Base-by-base conservation (phyloP, 2,797 vertebrate species). In the Myotis vivesi region DNA sequence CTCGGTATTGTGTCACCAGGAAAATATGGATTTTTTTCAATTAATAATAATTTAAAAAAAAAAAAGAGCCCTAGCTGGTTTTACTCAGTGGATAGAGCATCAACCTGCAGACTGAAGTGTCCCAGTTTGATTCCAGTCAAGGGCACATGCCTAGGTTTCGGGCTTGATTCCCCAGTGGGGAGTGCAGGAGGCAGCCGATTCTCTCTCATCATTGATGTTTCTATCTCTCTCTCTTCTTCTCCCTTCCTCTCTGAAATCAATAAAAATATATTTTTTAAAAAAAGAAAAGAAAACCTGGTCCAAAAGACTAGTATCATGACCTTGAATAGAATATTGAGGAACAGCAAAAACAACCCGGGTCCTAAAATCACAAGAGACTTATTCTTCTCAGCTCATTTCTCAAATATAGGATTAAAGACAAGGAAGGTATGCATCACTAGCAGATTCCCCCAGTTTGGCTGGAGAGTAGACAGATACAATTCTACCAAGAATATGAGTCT, bases 381-480 rank as follows among this genome's bases (percentile, higher is more conserved):
- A 33, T 36, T 62, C 94, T 87, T 87, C 93, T 95, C 72, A 93
- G 71, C 59, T 95, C 93, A 71, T 84, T 95, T 87, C 92, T 87
- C 72, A 82, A 93, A 89, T 84, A 41, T 11, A 49, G 44, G 66
- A 62, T 89, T 64, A 6, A 28, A 72, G 68, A 77, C 8, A 41
- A 94, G 62, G 51, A 76, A 20, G 8, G 0, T 64, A 16, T 55
- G 30, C 59, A 38, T 36, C 68, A 71, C 46, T 87, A 36, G 57
- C 69, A 87, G 36, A 80, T 44, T 22, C 59, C 55, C 28, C 33
- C 81, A 19, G 64, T 71, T 64, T 77, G 53, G 30, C 81, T 38
- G 8, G 7, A 86, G 57, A 33, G n/a, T 9, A 25, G 16, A 49
- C 41, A 64, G 57, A 66, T 68, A 49, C 51, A 72, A 71, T 84